Evolutionary conservation across 2,113 vertebrate genomes (phyloP).

Genomic region (Micronycteris hirsuta): DNA sequence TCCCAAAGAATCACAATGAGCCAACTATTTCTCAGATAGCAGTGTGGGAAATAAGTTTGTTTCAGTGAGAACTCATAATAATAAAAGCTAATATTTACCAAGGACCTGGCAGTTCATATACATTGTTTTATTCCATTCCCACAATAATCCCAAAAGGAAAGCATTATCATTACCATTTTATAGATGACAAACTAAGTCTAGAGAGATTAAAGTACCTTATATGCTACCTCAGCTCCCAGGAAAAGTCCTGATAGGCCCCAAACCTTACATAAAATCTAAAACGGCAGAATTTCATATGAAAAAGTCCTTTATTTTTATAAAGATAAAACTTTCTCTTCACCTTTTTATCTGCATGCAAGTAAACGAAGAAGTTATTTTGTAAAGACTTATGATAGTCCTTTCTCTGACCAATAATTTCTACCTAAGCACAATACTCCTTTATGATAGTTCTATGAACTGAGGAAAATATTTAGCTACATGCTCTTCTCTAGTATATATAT

Average conservation of each 20-base stretch:
- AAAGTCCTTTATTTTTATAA: conserved; percentile 2
- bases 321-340: not conserved
- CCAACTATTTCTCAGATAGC: not conserved
- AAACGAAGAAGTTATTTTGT: not conserved
- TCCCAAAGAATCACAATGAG: not conserved
- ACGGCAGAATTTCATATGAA: not conserved
- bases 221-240: not conserved
- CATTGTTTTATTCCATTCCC: not conserved
- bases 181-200: not conserved
- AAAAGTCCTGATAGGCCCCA: not conserved
- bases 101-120: not conserved
- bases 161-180: not conserved
- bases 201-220: not conserved
- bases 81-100: not conserved
- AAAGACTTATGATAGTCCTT: not conserved
- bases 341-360: not conserved
- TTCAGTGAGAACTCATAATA: not conserved
- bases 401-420: not conserved
- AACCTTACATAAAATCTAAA: conserved; percentile 15
- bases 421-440: not conserved
- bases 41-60: not conserved
- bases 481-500: not conserved
- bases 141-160: not conserved
- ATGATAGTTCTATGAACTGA: not conserved
- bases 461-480: not conserved